Evolutionary conservation across 2,113 vertebrate species (phyloP), one percentile per base, ranked within the genome.

Genomic region (Ceyx melanurus): DNA sequence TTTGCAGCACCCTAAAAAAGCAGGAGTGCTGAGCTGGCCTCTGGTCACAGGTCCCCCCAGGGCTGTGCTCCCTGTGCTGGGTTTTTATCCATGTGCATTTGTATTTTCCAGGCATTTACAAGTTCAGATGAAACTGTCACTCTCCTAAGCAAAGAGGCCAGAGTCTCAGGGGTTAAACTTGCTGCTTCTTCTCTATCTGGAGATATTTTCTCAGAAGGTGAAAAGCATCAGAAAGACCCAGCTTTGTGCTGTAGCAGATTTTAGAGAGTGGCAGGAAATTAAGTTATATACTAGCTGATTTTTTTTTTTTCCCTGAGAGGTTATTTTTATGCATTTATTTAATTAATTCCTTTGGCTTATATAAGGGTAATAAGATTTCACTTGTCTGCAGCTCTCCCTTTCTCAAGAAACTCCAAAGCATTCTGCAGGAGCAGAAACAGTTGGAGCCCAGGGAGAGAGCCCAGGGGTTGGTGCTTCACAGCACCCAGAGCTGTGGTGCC

Each of bases 301-400:
- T 37, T 58, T 89, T 88, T 74, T 88, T 74, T 64, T 42, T 45
- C 21, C 31, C 82, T 22, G 57, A 31, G 66, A 89, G 81, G 90
- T 84, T 96, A 94, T 96, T 96, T 96, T 82, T 87, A 62, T 94
- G 82, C 86, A 90, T 76, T 96, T 96, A 94, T 96, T 94, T 96
- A 89, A 95, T 96, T 95, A 76, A 96, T 96, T 95, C 81, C 71
- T 40, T 46, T 11, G 22, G 74, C 89, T 96, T 93, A 96, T 33
- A 60, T 90, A 94, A 96, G 81, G 46, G 43, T 19, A 89, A 66
- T 79, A 56, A 15, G 37, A 66, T 67, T 71, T 42, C 9, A 17
- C 60, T 22, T 7, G 48, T 86, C 82, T 78, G 79, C 85, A 78
- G 60, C 11, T 1, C 56, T 90, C 19, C 50, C 43, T 82, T 74